Evolutionary conservation across 1,140 invertebrate genomes (phyloP), one percentile per base, ranked within the genome.

Genomic region (Tribolium madens): DNA sequence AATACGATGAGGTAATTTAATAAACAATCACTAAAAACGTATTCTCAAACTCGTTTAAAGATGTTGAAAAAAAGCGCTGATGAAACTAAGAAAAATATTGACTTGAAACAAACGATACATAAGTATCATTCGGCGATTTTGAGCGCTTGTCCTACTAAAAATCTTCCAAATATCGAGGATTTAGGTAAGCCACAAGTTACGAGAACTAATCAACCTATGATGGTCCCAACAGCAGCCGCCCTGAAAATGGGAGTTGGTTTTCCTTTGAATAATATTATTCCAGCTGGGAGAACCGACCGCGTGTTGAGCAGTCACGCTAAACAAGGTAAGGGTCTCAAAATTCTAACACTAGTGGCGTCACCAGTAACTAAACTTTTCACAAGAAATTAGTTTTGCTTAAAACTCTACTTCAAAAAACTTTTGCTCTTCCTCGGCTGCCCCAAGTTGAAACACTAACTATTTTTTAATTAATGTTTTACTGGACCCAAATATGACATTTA

Each of bases 201-300:
- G 2, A 76, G 76, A 76, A 68, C 76, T 82, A 46, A 85, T 5
- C 88, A 88, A 83, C 88, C 89, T 78, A 91, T 91, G 85, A 88
- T 89, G 81, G 92, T 94, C 36, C 93, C 93, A 64, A 94, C 93
- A 18, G 92, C 93, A 72, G 93, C 93, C 21, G 92, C 93, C 47
- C 87, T 94, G 64, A 95, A 95, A 89, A 93, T 93, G 92, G 93
- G 93, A 53, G 92, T 94, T 76, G 93, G 93, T 76, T 94, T 94
- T 88, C 93, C 92, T 75, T 85, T 94, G 79, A 90, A 88, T 78
- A 90, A 91, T 83, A 88, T 91, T 76, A 64, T 64, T 64, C 89
- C 90, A 21, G 88, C 87, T 6, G 88, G 88, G 10, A 87, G 90
- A 82, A 86, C 87, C 1, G 87, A 87, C 60, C 86, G 90, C 52